Conservation (phyloP, 2,797 vertebrate species). For the Sorex maritimensis region DNA sequence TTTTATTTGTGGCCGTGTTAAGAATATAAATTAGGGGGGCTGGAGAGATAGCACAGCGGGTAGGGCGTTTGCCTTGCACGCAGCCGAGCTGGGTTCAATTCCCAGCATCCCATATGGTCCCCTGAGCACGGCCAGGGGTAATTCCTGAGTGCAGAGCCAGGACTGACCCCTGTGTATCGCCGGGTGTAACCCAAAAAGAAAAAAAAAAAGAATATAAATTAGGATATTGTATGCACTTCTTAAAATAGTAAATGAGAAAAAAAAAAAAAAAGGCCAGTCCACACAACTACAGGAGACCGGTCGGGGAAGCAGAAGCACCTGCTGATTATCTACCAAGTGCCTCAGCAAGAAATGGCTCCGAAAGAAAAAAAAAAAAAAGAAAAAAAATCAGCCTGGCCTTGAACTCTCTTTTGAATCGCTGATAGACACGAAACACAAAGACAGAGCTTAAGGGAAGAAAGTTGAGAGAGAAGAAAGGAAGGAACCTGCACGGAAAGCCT, state of each 20-base stretch:
- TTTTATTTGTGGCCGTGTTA: neutral
- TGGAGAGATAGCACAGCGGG: too few species aligned
- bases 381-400: neutral
- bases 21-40: too few species aligned
- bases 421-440: neutral
- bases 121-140: too few species aligned
- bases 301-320: neutral
- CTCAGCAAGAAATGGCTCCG: neutral
- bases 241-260: neutral
- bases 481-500: neutral
- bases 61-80: too few species aligned
- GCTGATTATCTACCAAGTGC: neutral
- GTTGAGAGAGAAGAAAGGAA: neutral
- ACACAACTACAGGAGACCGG: neutral
- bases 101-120: too few species aligned
- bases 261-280: neutral
- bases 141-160: too few species aligned
- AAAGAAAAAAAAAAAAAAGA: too few species aligned
- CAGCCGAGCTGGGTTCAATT: too few species aligned
- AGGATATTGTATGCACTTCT: too few species aligned
- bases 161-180: too few species aligned
- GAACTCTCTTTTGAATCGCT: conserved; percentile 1
- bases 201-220: too few species aligned
- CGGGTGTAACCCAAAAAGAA: too few species aligned
- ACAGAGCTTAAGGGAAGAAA: neutral